Evolutionary conservation across 2,113 vertebrate genomes (phyloP).

Genomic region (Syngnathus typhle): DNA sequence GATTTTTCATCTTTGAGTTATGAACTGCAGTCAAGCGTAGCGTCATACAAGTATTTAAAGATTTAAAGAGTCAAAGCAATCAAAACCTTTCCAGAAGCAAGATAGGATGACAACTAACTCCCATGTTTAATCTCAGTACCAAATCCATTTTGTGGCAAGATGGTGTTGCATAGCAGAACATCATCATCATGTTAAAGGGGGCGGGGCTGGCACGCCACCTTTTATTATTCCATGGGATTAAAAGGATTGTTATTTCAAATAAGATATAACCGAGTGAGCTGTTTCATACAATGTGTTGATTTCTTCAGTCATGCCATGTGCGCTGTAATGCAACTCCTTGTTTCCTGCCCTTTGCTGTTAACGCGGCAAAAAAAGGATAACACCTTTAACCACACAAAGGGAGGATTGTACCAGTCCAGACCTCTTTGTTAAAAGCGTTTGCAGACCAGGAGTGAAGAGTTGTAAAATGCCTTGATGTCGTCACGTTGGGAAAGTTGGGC

Average conservation of each 20-base stretch:
- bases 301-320: slow-evolving; percentile 31
- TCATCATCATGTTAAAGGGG: slow-evolving; percentile 23
- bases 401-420: slow-evolving; percentile 53
- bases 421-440: slow-evolving; percentile 59
- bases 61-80: not conserved
- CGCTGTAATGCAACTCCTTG: slow-evolving; percentile 29
- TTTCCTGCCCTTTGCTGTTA: slow-evolving; percentile 53
- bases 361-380: slow-evolving; percentile 52
- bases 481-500: not conserved
- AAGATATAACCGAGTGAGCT: slow-evolving; percentile 30
- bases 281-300: slow-evolving; percentile 23
- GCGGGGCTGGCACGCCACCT: slow-evolving; percentile 8
- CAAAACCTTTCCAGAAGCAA: not conserved
- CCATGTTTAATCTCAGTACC: not conserved
- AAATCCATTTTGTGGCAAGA: not conserved
- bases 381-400: slow-evolving; percentile 59
- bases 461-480: slow-evolving; percentile 9
- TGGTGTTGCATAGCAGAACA: slow-evolving; percentile 16
- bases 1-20: too few relatives aligned
- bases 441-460: slow-evolving; percentile 40
- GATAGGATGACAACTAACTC: not conserved
- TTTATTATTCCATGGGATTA: slow-evolving; percentile 28
- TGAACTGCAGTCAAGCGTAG: too few relatives aligned
- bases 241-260: slow-evolving; percentile 26
- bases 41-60: too few relatives aligned